Evolutionary conservation across 2,888 invertebrate genomes (phyloP).

Genomic region (Suillia variegata): DNA sequence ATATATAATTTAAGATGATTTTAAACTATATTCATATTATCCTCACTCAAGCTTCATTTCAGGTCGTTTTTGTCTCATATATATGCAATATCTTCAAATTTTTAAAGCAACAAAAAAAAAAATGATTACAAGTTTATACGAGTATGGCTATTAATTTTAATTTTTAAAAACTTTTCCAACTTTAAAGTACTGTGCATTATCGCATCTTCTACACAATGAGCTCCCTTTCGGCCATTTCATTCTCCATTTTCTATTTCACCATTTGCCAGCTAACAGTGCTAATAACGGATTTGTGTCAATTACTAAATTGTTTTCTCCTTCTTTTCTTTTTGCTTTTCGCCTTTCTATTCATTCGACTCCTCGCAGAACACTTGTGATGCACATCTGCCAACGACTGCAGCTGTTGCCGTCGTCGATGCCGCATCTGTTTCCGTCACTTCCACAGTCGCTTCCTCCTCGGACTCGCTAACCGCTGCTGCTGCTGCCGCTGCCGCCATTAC

Average conservation of each 20-base stretch:
- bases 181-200: no score
- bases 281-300: constrained; percentile 13
- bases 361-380: constrained; percentile 62
- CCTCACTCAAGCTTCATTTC: no score
- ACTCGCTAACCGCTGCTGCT: background rate
- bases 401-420: constrained; percentile 8
- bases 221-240: background rate
- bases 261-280: background rate
- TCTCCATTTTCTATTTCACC: constrained; percentile 6
- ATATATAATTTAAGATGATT: no score
- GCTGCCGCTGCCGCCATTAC: constrained; percentile 5
- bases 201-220: background rate
- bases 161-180: no score
- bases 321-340: constrained; percentile 16
- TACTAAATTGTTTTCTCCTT: constrained; percentile 8
- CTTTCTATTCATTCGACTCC: constrained; percentile 20
- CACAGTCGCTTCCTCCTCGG: background rate
- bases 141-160: no score
- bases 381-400: constrained; percentile 71
- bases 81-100: no score
- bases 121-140: no score
- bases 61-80: no score
- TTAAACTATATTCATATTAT: no score
- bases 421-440: constrained; percentile 15
- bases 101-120: no score